Evolutionary conservation across 30 jellyfish, hydroid and myxozoan species (phyloP).

Genomic region (Rhopilema esculentum): DNA sequence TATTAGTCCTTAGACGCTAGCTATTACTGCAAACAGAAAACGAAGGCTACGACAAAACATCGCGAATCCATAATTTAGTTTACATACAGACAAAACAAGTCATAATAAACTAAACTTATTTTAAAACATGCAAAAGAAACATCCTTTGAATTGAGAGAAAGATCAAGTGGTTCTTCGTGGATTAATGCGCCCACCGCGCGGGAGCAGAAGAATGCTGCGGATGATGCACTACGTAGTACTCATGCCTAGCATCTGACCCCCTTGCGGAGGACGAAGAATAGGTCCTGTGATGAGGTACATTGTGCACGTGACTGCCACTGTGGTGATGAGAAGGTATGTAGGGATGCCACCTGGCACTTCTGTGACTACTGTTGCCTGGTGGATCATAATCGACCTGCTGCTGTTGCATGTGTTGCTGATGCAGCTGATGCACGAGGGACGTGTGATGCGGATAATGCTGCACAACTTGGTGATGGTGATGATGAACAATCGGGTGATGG

Average conservation of each 20-base stretch:
- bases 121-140: not conserved
- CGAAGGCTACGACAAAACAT: no score
- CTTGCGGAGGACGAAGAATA: constrained; percentile 69
- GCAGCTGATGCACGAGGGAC: constrained; percentile 96
- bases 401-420: constrained; percentile 97
- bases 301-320: constrained; percentile 78
- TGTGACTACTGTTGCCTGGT: constrained; percentile 56
- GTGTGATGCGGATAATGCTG: constrained; percentile 97
- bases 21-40: no score
- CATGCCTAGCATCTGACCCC: constrained; percentile 82
- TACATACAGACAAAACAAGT: constrained; percentile 25
- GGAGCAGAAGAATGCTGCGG: constrained; percentile 89
- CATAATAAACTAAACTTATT: not conserved
- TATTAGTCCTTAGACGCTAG: no score
- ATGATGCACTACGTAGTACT: constrained; percentile 96
- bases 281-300: constrained; percentile 70
- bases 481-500: constrained; percentile 83
- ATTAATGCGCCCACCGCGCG: constrained; percentile 65
- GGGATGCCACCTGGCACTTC: constrained; percentile 97
- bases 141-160: not conserved
- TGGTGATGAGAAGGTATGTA: constrained; percentile 88
- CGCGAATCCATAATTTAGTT: constrained; percentile 37
- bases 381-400: constrained; percentile 94
- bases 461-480: constrained; percentile 90
- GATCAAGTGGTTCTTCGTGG: not conserved